phyloP scores from a whole-genome alignment of 2,797 vertebrate genomes.

The Rallus crepitans region DNA sequence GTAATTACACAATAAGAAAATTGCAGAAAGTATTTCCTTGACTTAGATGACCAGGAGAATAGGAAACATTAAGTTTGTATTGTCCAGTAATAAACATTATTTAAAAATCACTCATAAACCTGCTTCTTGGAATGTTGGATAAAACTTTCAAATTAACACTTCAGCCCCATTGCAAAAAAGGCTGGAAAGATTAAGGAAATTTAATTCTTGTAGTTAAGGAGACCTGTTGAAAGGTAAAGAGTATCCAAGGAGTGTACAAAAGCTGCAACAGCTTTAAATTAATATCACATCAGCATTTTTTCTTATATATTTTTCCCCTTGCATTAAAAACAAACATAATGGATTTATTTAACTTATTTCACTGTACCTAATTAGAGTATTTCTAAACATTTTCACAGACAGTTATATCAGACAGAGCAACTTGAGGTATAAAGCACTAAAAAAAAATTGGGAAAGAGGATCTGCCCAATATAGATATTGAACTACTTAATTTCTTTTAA shows the following conservation, averaged over 20 bases:
- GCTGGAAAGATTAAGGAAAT: constrained; percentile 19
- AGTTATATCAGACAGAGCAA: neutral
- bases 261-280: neutral
- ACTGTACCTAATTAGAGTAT: neutral
- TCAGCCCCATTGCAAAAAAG: neutral
- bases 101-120: neutral
- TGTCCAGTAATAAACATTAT: neutral
- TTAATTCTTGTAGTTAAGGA: constrained; percentile 23
- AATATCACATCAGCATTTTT: neutral
- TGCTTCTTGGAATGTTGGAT: neutral
- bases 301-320: neutral
- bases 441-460: neutral
- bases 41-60: neutral
- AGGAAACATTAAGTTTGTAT: neutral
- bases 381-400: neutral
- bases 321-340: neutral
- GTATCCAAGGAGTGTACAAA: neutral
- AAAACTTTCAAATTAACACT: constrained; percentile 46
- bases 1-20: neutral
- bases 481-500: neutral
- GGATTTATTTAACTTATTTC: neutral
- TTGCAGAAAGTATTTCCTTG: neutral
- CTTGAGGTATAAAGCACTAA: neutral
- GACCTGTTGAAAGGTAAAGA: neutral
- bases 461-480: neutral